phyloP scores from a whole-genome alignment of 2,888 invertebrate genomes.

The Helicoverpa assulta region DNA sequence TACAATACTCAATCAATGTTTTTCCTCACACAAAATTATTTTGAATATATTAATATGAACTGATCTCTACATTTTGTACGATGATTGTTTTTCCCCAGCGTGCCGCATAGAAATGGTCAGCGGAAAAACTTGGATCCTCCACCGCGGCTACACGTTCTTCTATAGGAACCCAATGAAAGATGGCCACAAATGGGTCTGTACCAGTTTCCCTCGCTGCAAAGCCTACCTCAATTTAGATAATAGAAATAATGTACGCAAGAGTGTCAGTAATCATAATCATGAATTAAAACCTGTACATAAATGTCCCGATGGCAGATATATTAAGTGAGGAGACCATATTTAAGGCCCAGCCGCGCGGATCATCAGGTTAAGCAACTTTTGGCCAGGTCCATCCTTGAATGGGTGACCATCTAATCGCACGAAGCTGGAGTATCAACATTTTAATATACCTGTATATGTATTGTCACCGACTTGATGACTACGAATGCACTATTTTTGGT shows the following conservation, averaged over 20 bases:
- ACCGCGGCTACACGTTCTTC: constrained; percentile 75
- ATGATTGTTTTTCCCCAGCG: constrained; percentile 60
- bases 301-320: constrained; percentile 67
- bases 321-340: constrained; percentile 7
- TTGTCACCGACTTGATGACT: too few species aligned
- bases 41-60: too few species aligned
- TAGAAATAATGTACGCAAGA: constrained; percentile 56
- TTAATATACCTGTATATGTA: too few species aligned
- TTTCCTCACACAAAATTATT: too few species aligned
- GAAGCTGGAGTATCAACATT: too few species aligned
- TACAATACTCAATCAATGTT: too few species aligned
- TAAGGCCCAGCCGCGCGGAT: too few species aligned
- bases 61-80: too few species aligned
- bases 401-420: too few species aligned
- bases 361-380: too few species aligned
- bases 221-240: constrained; percentile 70
- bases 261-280: constrained; percentile 63
- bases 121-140: constrained; percentile 69
- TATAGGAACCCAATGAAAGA: constrained; percentile 68
- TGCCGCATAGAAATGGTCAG: constrained; percentile 70
- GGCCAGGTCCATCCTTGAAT: too few species aligned
- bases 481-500: too few species aligned
- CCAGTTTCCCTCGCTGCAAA: constrained; percentile 76
- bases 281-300: constrained; percentile 56
- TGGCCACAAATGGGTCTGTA: constrained; percentile 79